phyloP scores from a whole-genome alignment of 64 coral and sea anemone genomes.

The Porites lutea region DNA sequence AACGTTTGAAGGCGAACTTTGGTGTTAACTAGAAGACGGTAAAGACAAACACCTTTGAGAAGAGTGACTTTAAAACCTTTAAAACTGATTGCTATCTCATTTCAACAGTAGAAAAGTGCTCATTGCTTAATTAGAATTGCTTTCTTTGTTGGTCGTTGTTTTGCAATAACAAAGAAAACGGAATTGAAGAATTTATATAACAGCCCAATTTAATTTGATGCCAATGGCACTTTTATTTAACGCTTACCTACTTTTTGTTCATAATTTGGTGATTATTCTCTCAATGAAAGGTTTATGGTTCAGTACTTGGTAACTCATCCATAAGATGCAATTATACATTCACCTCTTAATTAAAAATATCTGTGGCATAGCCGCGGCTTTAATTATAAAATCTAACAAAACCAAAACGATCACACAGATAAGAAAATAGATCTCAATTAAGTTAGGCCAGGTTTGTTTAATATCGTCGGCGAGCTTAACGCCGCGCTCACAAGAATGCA shows the following conservation, averaged over 20 bases:
- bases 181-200: slow-evolving; percentile 1
- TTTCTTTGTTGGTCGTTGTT: slow-evolving; percentile 16
- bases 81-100: no score
- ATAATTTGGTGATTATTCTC: slow-evolving; percentile 13
- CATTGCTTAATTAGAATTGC: slow-evolving; percentile 45
- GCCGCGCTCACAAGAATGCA: neutral
- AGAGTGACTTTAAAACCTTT: no score
- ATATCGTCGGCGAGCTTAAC: slow-evolving; percentile 16
- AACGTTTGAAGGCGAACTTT: no score
- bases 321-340: neutral
- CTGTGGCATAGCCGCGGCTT: neutral
- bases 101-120: neutral
- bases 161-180: slow-evolving; percentile 30
- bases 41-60: no score
- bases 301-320: neutral
- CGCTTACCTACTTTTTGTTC: slow-evolving; percentile 32
- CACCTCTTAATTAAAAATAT: slow-evolving; percentile 36
- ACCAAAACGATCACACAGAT: neutral
- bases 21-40: neutral
- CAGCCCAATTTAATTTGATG: slow-evolving; percentile 41
- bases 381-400: slow-evolving; percentile 43
- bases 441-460: slow-evolving; percentile 12
- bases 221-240: slow-evolving; percentile 22
- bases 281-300: neutral
- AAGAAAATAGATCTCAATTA: neutral